Evolutionary conservation across 2,113 vertebrate genomes (phyloP).

Genomic region (Acrocephalus arundinaceus): DNA sequence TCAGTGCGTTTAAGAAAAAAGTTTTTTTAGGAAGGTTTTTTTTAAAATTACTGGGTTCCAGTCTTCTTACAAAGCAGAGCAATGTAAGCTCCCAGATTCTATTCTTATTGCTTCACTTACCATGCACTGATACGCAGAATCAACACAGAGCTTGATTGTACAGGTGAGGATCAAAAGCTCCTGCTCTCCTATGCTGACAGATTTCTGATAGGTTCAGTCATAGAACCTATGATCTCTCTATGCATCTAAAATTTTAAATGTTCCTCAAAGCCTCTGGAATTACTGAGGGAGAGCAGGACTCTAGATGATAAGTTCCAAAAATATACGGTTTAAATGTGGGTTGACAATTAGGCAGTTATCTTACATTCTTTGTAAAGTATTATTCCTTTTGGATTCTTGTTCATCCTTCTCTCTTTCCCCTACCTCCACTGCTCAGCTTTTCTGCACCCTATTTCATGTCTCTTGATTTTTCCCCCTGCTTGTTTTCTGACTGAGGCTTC

Average conservation of each 20-base stretch:
- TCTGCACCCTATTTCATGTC: accelerated
- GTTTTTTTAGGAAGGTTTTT: background rate
- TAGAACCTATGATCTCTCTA: background rate
- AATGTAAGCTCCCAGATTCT: background rate
- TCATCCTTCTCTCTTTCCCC: background rate
- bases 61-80: background rate
- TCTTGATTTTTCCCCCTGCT: accelerated
- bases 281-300: background rate
- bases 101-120: background rate
- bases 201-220: background rate
- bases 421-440: background rate
- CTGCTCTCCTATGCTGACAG: background rate
- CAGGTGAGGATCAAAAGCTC: background rate
- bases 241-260: background rate
- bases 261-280: background rate
- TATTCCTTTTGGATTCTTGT: background rate
- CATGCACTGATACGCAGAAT: background rate
- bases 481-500: background rate
- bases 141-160: background rate
- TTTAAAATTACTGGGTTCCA: background rate
- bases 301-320: background rate
- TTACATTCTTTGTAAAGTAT: background rate
- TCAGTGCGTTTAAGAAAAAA: background rate
- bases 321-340: background rate
- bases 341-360: background rate